These are phyloP conservation scores for Machimus rusticus DNA, from an alignment of 2,888 invertebrate genomes.

Conservation along the genomic window DNA sequence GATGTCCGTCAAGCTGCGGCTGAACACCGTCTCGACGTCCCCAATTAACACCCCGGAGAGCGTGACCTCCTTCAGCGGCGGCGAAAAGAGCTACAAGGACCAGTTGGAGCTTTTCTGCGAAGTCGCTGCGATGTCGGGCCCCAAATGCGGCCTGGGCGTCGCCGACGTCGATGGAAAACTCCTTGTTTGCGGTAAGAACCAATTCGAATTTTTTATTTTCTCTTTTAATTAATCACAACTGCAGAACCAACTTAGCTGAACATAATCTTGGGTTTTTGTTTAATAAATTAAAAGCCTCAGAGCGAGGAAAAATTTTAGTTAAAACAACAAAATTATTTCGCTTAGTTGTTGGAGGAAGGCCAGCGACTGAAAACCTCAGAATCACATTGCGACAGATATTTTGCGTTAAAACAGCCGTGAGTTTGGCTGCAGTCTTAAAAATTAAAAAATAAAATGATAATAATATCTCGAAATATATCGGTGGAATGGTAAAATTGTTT, in stretches of 20 bases:
- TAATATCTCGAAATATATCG: no score
- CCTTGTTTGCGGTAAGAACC: slow-evolving; percentile 70
- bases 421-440: no score
- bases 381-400: no score
- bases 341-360: no score
- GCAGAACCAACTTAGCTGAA: background rate
- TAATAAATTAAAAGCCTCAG: no score
- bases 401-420: no score
- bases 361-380: no score
- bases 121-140: slow-evolving; percentile 70
- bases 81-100: slow-evolving; percentile 8
- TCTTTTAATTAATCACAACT: background rate
- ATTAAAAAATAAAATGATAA: no score
- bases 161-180: slow-evolving; percentile 75
- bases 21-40: slow-evolving; percentile 62
- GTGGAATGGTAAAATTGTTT: no score
- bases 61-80: background rate
- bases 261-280: no score
- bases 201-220: background rate
- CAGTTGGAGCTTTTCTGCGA: slow-evolving; percentile 68
- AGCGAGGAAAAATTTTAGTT: no score
- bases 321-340: no score
- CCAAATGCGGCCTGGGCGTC: slow-evolving; percentile 79
- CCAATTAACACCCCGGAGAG: slow-evolving; percentile 50
- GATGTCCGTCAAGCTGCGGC: slow-evolving; percentile 69